phyloP scores from a whole-genome alignment of 2,797 vertebrate species.

The Otolemur crassicaudatus region DNA sequence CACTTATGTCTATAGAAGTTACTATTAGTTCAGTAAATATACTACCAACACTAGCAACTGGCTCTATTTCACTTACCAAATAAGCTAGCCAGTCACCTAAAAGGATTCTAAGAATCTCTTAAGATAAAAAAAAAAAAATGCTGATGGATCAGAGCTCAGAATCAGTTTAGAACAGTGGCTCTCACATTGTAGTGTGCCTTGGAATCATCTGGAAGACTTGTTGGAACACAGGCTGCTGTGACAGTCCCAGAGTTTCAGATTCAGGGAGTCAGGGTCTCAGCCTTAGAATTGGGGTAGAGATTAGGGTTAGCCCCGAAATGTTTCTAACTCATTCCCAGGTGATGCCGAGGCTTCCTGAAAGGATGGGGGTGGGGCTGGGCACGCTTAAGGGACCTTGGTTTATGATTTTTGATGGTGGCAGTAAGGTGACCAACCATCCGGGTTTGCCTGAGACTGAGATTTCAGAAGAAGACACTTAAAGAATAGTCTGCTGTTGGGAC shows the following conservation, averaged over 20 bases:
- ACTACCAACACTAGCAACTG: not conserved
- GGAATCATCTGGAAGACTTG: not conserved
- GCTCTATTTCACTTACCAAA: not conserved
- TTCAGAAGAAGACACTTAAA: not conserved
- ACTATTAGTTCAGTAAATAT: not conserved
- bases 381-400: not conserved
- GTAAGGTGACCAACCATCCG: not conserved
- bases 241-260: not conserved
- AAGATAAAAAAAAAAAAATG: constrained; percentile 18
- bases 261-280: not conserved
- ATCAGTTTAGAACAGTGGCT: not conserved
- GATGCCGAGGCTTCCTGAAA: not conserved
- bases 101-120: not conserved
- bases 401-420: not conserved
- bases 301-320: not conserved
- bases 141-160: not conserved
- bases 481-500: not conserved
- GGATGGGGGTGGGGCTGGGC: rapidly evolving
- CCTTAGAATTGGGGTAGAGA: not conserved
- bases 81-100: not conserved
- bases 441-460: not conserved
- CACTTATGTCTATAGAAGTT: not conserved
- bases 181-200: not conserved
- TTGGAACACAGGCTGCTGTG: not conserved
- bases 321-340: not conserved